These are phyloP conservation scores for Drosophila formosana DNA, from an alignment of 2,888 invertebrate genomes.

Conservation along the genomic window DNA sequence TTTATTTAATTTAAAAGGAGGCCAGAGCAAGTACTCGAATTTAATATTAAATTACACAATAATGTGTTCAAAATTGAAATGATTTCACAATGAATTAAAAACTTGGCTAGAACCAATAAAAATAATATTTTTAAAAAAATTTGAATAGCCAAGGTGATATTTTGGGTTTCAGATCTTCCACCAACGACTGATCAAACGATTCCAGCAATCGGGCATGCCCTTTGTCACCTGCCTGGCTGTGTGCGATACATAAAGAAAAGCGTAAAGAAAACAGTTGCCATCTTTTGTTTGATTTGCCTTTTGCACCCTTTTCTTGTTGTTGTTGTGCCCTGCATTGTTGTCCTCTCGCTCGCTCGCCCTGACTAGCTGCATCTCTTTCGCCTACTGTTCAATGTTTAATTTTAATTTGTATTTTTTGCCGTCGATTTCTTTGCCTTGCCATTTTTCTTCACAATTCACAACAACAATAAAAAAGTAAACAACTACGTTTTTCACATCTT, in stretches of 20 bases:
- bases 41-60: too few relatives aligned
- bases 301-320: constrained; percentile 48
- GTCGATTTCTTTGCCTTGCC: constrained; percentile 49
- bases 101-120: too few relatives aligned
- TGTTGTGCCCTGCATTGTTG: constrained; percentile 18
- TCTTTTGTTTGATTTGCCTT: constrained; percentile 58
- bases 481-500: constrained; percentile 28
- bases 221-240: background rate
- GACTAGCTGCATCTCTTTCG: constrained; percentile 24
- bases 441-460: constrained; percentile 36
- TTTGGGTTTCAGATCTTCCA: too few relatives aligned
- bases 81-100: too few relatives aligned
- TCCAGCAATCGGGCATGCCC: background rate
- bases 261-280: constrained; percentile 31
- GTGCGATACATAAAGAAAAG: constrained; percentile 6
- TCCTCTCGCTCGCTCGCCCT: constrained; percentile 4
- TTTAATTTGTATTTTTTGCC: constrained; percentile 49
- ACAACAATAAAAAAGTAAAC: constrained; percentile 46
- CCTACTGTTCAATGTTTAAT: constrained; percentile 58
- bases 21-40: too few relatives aligned
- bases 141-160: too few relatives aligned
- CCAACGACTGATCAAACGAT: too few relatives aligned
- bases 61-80: too few relatives aligned
- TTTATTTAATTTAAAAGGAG: too few relatives aligned
- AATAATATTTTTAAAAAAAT: too few relatives aligned